A percentile compares a stretch with the other conserved stretches of the same genome.
Conservation (phyloP, 2,113 vertebrate genomes). For the Craseonycteris thonglongyai region DNA sequence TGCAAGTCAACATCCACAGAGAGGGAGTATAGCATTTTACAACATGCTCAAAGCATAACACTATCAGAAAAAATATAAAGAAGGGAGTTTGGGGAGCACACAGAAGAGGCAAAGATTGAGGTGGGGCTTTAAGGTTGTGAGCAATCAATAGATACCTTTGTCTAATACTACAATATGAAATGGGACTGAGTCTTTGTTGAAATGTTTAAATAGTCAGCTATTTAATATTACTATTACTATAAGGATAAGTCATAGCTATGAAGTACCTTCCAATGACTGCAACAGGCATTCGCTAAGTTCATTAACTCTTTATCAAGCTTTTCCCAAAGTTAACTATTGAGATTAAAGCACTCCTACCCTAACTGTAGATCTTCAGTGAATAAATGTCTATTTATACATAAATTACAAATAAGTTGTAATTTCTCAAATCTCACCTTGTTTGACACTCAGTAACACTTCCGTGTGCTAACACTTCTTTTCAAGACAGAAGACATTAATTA, state of each 20-base stretch:
- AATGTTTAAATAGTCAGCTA: not conserved
- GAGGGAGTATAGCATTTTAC: not conserved
- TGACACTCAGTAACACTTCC: conserved; percentile 35
- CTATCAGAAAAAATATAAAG: not conserved
- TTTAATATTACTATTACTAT: not conserved
- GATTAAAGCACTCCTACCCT: not conserved
- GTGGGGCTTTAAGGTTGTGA: not conserved
- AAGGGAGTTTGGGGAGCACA: not conserved
- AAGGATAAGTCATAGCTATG: not conserved
- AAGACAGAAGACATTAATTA: conserved; percentile 71
- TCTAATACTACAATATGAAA: not conserved
- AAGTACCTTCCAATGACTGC: not conserved
- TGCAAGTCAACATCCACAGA: not conserved
- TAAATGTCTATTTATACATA: not conserved
- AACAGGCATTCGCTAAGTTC: not conserved
- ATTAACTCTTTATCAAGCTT: not conserved
- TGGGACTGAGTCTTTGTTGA: not conserved
- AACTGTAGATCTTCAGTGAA: not conserved
- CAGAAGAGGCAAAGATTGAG: not conserved
- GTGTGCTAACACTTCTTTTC: conserved; percentile 51
- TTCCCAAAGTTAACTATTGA: not conserved
- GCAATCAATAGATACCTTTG: not conserved
- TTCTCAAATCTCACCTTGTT: conserved; percentile 54
- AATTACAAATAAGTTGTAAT: conserved; percentile 36
- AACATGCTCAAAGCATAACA: not conserved